phyloP scores from a whole-genome alignment of 2,797 vertebrate genomes.

The Poecilia velifera region DNA sequence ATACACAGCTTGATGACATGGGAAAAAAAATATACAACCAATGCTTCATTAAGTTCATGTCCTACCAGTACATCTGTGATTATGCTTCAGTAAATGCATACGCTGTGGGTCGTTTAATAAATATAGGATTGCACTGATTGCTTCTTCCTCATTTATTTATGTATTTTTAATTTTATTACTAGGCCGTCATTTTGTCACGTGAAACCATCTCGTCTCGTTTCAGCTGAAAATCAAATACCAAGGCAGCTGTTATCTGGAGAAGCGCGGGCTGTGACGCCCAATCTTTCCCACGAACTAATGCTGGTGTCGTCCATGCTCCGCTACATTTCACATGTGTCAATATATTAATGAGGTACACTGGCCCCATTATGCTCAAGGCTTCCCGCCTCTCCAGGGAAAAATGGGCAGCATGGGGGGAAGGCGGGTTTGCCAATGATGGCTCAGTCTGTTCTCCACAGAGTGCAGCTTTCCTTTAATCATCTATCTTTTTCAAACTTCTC shows the following conservation, averaged over 20 bases:
- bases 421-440: slow-evolving; percentile 65
- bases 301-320: slow-evolving; percentile 43
- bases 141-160: not conserved
- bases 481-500: slow-evolving; percentile 71
- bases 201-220: slow-evolving; percentile 1
- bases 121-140: not conserved
- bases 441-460: slow-evolving; percentile 73
- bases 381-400: slow-evolving; percentile 61
- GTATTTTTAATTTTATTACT: not conserved
- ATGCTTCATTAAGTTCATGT: slow-evolving; percentile 1
- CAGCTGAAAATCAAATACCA: slow-evolving; percentile 9
- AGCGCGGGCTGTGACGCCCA: not conserved
- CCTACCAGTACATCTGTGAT: not conserved
- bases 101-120: not conserved
- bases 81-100: not conserved
- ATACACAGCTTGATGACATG: slow-evolving; percentile 8
- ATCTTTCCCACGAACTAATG: slow-evolving; percentile 32
- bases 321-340: slow-evolving; percentile 77
- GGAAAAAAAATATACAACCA: not conserved
- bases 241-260: slow-evolving; percentile 6
- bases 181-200: not conserved
- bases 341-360: slow-evolving; percentile 77
- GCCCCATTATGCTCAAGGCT: slow-evolving; percentile 70
- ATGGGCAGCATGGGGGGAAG: slow-evolving; percentile 52
- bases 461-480: slow-evolving; percentile 80